Conservation (phyloP, 2,797 vertebrate species). For the Sebastes hubbsi region DNA sequence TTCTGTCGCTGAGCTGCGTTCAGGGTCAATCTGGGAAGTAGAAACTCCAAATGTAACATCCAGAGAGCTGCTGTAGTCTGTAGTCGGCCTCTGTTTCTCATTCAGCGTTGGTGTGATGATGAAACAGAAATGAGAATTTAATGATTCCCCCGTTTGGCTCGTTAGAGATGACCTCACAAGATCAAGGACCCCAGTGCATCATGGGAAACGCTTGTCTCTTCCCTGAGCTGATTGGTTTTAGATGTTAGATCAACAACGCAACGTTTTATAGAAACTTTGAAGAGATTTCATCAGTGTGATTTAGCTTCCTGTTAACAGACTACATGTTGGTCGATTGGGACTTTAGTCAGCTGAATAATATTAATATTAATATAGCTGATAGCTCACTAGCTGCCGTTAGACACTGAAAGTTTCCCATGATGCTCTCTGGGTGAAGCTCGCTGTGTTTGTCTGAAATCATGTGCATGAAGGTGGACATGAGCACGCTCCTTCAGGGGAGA, state of each 20-base stretch:
- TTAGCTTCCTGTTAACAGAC: too few relatives aligned
- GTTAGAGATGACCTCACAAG: too few relatives aligned
- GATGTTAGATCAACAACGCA: neutral
- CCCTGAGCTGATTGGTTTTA: too few relatives aligned
- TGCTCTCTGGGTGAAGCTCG: neutral
- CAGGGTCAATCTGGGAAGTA: neutral
- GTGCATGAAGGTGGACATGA: neutral
- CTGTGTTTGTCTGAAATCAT: neutral
- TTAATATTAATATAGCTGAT: too few relatives aligned
- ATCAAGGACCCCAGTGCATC: neutral
- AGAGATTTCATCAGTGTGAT: too few relatives aligned
- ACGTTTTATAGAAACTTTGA: too few relatives aligned
- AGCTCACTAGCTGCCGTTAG: too few relatives aligned
- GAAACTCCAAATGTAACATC: neutral
- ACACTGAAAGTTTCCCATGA: constrained; percentile 4
- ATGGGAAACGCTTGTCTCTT: neutral
- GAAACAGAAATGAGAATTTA: neutral
- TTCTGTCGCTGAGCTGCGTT: neutral
- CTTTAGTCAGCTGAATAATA: too few relatives aligned
- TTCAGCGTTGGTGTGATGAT: neutral
- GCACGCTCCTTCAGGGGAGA: neutral
- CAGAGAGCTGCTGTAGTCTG: neutral
- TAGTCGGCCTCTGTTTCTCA: neutral
- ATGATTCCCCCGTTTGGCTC: too few relatives aligned
- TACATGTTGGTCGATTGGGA: too few relatives aligned